Percentiles rank a stretch among this genome's conserved stretches.
phyloP scores from a whole-genome alignment of 1,140 invertebrate genomes.

The Drosophila subobscura region DNA sequence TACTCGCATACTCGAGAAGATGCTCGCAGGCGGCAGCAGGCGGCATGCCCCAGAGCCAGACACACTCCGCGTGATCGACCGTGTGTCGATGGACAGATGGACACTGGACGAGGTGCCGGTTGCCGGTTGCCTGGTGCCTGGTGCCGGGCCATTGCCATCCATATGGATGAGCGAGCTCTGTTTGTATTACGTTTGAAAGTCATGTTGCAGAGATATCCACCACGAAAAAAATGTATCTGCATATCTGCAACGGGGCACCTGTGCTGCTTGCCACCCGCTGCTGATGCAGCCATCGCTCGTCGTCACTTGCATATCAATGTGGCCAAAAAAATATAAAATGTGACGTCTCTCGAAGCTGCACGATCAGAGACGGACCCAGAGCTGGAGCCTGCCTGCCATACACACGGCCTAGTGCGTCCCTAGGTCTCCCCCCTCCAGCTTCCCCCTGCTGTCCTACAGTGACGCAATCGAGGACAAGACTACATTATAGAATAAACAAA shows the following conservation, averaged over 20 bases:
- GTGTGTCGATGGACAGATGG: constrained; percentile 59
- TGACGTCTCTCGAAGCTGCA: constrained; percentile 64
- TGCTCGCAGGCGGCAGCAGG: constrained; percentile 41
- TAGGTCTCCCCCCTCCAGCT: too few relatives aligned
- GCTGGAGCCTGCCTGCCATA: constrained; percentile 30
- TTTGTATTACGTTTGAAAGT: constrained; percentile 82
- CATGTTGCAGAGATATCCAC: constrained; percentile 67
- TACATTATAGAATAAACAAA: constrained; percentile 62
- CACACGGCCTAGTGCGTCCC: constrained; percentile 60
- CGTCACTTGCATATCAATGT: constrained; percentile 78
- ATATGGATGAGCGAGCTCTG: constrained; percentile 65
- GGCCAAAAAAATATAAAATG: constrained; percentile 69
- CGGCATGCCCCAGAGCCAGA: constrained; percentile 7
- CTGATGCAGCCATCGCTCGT: constrained; percentile 41
- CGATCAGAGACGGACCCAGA: constrained; percentile 46
- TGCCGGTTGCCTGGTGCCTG: neutral
- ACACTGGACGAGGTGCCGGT: constrained; percentile 19
- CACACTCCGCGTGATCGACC: constrained; percentile 71
- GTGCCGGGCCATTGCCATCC: constrained; percentile 23
- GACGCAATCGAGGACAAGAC: constrained; percentile 65
- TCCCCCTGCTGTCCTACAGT: constrained; percentile 18
- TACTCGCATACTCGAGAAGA: constrained; percentile 48
- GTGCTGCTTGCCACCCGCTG: constrained; percentile 22
- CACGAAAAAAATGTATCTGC: constrained; percentile 49
- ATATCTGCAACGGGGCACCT: constrained; percentile 54